Base-by-base conservation (phyloP, 2,797 vertebrate genomes). In the Malacoraja senta region DNA sequence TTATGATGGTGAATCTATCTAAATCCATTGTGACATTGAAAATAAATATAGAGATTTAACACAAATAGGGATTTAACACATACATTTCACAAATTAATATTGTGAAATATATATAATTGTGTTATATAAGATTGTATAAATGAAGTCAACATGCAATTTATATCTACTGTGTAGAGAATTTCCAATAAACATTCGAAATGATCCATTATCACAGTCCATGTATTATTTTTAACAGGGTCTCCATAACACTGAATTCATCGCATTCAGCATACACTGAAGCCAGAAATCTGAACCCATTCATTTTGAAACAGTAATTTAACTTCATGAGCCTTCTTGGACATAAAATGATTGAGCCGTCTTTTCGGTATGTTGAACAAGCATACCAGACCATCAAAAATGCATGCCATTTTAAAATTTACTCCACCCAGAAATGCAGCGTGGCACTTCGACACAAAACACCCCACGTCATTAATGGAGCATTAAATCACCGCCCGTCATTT, bases 341-440 rank as follows among this genome's bases (percentile, higher is more conserved):
- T 58, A 76, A 92, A 76, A 76, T n/a, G 24, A 26, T 74, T 58
- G 38, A 92, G 26, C 58, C 21, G 1, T 79, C 35, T 44, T 44
- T 35, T 91, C 35, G n/a, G 19, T 61, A 9, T 86, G 29, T 68
- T 68, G 17, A 68, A 68, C 17, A 13, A 81, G 19, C 26, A 58
- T 53, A 9, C 12, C 53, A 8, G 24, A 74, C 12, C 35, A 53
- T 92, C 24, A 74, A 29, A 29, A 74, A 92, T 29, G 71, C 35
- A 53, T 74, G 90, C 29, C 44, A 53, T 92, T 74, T 92, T n/a
- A 92, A 92, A 76, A 68, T 68, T 65, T 32, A 76, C 90, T 92
- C 90, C 71, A 92, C 90, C 90, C 90, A 92, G 90, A 74, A 26
- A 92, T 92, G 72, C 90, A 76, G 90, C 38, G 13, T 92, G 90